Base-by-base conservation (phyloP, 2,888 invertebrate genomes). In the Caenorhabditis sp. region DNA sequence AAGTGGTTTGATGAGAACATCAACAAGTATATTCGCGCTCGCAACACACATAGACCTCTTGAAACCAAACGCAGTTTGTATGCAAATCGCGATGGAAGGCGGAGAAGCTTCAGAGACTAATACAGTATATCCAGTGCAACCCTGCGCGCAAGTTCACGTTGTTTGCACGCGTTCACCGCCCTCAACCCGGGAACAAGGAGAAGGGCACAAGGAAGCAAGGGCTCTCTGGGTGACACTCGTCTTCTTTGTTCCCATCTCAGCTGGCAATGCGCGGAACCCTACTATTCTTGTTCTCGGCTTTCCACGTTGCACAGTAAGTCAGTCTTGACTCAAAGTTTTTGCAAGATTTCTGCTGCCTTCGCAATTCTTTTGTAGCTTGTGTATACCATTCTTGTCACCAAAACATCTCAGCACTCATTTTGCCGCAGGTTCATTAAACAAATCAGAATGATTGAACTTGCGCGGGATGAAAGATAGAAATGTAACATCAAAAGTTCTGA, bases 1-100 rank as follows among this genome's bases (percentile, higher is more conserved):
- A 68, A 80, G 80, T 80, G 80, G 55, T 50, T 40, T 62, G 68
- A 80, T 80, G 72, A 80, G 80, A 80, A 80, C 61, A 72, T 80
- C 80, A 80, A 80, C 80, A 80, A 80, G 80, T 80, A 72, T 72
- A 72, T 79, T 79, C 80, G 61, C 80, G 80, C 71, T 80, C 67
- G 53, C 55, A 28, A 67, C 44, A 64, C 68, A 53, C 61, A 37
- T 40, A 51, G 40, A 62, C 71, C 80, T 80, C 80, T 80, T 80
- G 74, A 80, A 80, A 80, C 55, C 64, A 55, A 24, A 79, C 79
- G 67, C 72, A 72, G 70, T 51, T 67, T 62, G 79, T 79, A 79
- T 77, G 77, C 77, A 77, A 69, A 76, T 76, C 26, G 44, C 61
- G 40, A 62, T 26, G 55, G 40, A 74, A 50, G 67, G 60, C 67